A percentile compares a stretch with the other conserved stretches of the same genome.
Conservation (phyloP, 2,113 vertebrate species). For the Brienomyrus longianalis region DNA sequence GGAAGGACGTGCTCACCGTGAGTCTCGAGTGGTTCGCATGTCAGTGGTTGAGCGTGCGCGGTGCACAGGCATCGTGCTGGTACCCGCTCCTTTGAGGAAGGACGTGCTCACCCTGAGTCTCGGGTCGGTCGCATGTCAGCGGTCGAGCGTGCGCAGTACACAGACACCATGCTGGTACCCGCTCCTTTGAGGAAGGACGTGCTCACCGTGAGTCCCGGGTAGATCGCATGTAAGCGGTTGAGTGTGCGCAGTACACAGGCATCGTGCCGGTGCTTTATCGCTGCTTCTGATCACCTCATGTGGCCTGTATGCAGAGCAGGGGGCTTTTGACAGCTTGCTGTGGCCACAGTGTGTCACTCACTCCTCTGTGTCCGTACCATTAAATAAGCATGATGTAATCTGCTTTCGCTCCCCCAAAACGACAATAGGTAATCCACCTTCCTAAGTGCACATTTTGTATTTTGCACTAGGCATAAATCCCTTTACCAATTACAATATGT, state of each 20-base stretch:
- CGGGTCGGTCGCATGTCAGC: not conserved
- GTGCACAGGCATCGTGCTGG: constrained; percentile 44
- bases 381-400: not conserved
- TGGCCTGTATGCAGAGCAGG: not conserved
- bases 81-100: constrained; percentile 77
- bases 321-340: not conserved
- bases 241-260: not conserved
- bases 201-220: constrained; percentile 66
- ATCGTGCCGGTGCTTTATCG: constrained; percentile 58
- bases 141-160: not conserved
- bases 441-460: not conserved
- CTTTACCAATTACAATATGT: not conserved
- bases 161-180: constrained; percentile 62
- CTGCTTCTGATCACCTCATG: constrained; percentile 42
- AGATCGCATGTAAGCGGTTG: not conserved
- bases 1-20: constrained; percentile 86
- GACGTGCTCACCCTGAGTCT: constrained; percentile 81
- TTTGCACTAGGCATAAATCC: not conserved
- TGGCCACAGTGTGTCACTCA: not conserved
- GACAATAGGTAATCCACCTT: not conserved
- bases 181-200: constrained; percentile 80
- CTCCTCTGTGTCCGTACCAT: not conserved
- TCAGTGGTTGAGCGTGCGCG: not conserved
- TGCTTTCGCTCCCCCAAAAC: not conserved
- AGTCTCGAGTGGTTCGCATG: constrained; percentile 33